Percentiles rank a stretch among this genome's conserved stretches.
phyloP scores from a whole-genome alignment of 2,888 invertebrate genomes.

The Lepidocyrtinus sp. region DNA sequence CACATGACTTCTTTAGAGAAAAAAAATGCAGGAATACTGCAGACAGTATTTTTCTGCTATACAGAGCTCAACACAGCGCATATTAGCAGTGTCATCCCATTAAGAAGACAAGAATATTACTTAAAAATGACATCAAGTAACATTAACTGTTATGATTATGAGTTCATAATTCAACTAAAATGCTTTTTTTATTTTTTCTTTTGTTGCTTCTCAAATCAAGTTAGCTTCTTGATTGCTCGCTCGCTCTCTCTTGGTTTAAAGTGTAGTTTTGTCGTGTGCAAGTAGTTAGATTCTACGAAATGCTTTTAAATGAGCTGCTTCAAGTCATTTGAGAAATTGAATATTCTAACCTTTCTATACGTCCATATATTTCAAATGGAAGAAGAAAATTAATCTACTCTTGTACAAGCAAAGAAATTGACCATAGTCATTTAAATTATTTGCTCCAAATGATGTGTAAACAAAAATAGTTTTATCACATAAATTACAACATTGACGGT shows the following conservation, averaged over 20 bases:
- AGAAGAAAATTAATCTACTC: background rate
- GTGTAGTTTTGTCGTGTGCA: background rate
- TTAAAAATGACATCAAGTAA: constrained; percentile 60
- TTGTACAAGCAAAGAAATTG: background rate
- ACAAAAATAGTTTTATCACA: too few relatives aligned
- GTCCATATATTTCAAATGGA: background rate
- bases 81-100: constrained; percentile 49
- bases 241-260: background rate
- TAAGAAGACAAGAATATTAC: constrained; percentile 60
- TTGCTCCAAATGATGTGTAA: too few relatives aligned
- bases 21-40: constrained; percentile 8
- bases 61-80: constrained; percentile 46
- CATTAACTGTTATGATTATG: constrained; percentile 61
- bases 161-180: constrained; percentile 55
- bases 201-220: constrained; percentile 10
- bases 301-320: background rate
- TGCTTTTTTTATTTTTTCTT: constrained; percentile 30
- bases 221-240: constrained; percentile 13
- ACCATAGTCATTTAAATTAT: background rate
- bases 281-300: background rate
- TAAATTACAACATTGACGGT: too few relatives aligned
- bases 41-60: constrained; percentile 32
- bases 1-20: constrained; percentile 49
- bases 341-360: too few relatives aligned
- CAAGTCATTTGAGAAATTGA: background rate